A percentile compares a stretch with the other conserved stretches of the same genome.
Conservation (phyloP, 1,140 invertebrate genomes). For the Bombus haemorrhoidalis region DNA sequence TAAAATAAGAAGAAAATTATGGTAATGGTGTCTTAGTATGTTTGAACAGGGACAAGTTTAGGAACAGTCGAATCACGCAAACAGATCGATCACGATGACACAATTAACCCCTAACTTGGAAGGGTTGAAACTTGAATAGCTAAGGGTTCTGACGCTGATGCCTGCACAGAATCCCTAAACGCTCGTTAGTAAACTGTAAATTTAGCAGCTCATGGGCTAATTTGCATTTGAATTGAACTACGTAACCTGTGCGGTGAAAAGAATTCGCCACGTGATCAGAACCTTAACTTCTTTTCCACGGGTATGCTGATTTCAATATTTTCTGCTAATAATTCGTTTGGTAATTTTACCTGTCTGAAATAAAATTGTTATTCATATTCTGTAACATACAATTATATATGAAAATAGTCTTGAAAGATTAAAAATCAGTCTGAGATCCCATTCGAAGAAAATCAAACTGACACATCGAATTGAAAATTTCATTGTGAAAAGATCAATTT, state of each 20-base stretch:
- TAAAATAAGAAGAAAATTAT: neutral
- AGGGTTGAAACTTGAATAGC: slow-evolving; percentile 66
- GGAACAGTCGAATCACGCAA: slow-evolving; percentile 46
- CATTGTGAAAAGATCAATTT: no score
- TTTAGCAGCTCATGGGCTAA: slow-evolving; percentile 49
- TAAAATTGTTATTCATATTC: neutral
- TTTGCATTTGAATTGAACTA: slow-evolving; percentile 49
- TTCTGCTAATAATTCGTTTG: neutral
- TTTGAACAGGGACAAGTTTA: neutral
- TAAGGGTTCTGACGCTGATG: slow-evolving; percentile 54
- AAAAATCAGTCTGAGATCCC: neutral
- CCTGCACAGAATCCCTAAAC: slow-evolving; percentile 64
- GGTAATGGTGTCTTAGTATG: neutral
- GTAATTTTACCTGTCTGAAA: neutral
- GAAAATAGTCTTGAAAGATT: no score
- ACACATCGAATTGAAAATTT: no score
- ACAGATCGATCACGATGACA: slow-evolving; percentile 68
- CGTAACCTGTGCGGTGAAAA: slow-evolving; percentile 8
- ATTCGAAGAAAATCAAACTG: no score
- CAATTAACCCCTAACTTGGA: slow-evolving; percentile 63
- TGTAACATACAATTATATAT: no score
- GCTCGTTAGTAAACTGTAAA: slow-evolving; percentile 57
- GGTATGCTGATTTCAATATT: neutral
- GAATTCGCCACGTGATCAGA: neutral
- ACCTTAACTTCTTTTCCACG: neutral